Evolutionary conservation across 2,797 vertebrate species (phyloP).

Genomic region (Myoxocephalus aenaeus): DNA sequence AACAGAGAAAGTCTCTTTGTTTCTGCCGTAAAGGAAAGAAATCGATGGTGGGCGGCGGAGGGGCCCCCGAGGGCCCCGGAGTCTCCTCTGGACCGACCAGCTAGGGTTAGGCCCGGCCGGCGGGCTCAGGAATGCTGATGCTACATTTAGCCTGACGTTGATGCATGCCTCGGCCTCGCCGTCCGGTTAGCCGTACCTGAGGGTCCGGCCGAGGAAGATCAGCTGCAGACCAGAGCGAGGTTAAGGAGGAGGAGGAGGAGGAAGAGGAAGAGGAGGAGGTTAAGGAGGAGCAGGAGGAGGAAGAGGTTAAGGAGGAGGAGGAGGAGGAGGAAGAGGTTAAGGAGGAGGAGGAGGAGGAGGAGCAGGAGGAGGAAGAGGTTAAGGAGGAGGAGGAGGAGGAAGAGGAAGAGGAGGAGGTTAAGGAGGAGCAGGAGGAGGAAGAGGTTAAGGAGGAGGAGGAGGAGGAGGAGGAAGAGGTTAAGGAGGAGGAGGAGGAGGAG

Average conservation of each 20-base stretch:
- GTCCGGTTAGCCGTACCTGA: slow-evolving; percentile 72
- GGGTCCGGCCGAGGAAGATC: slow-evolving; percentile 73
- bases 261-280: slow-evolving; percentile 17
- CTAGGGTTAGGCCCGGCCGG: slow-evolving; percentile 63
- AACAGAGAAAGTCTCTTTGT: slow-evolving; percentile 88
- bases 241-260: slow-evolving; percentile 39
- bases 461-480: slow-evolving; percentile 52
- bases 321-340: slow-evolving; percentile 53
- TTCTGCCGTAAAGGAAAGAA: slow-evolving; percentile 76
- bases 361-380: not conserved
- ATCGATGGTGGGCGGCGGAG: slow-evolving; percentile 83
- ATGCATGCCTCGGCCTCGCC: slow-evolving; percentile 77
- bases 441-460: slow-evolving; percentile 22
- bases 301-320: slow-evolving; percentile 20
- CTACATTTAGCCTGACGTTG: slow-evolving; percentile 84
- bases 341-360: slow-evolving; percentile 18
- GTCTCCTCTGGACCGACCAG: slow-evolving; percentile 60
- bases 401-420: slow-evolving; percentile 9
- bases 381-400: slow-evolving; percentile 8
- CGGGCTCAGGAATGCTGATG: slow-evolving; percentile 83
- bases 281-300: too few relatives aligned
- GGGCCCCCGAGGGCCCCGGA: slow-evolving; percentile 53
- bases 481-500: slow-evolving; percentile 20
- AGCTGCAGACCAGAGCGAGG: slow-evolving; percentile 69
- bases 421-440: slow-evolving; percentile 6